Base-by-base conservation (phyloP, 1,140 invertebrate species). In the Stratiolaelaps scimitus region DNA sequence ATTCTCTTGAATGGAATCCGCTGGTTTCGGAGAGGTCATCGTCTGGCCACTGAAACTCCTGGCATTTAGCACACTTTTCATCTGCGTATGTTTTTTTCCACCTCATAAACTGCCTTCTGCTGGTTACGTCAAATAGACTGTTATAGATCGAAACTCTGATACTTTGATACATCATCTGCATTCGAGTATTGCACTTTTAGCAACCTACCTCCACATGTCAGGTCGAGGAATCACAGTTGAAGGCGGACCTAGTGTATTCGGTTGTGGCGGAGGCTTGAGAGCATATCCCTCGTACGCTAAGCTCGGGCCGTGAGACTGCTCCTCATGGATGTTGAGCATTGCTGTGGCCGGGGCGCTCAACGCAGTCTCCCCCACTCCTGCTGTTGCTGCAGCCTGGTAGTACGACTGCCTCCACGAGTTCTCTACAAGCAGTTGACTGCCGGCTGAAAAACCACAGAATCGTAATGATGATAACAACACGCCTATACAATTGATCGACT, bases 241-340 rank as follows among this genome's bases (percentile, higher is more conserved):
- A 1, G 53, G 53, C 23, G 26, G 53, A 17, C 53, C 53, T 15
- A 60, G 26, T 15, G 17, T 26, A 26, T 60, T 26, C 1, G 53
- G 34, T 60, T 40, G 34, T 40, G 34, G 34, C 10, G 34, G 34
- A 40, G 34, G 34, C 34, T 60, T 60, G 53, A 60, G 34, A 34
- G 53, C 53, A 34, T 60, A 60, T 29, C 53, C 34, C 34, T 60
- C 53, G 53, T 60, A 60, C 15, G 34, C 34, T 34, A 60, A 34
- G 26, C 26, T 34, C 23, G 53, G 17, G 6, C 26, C 53, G 34
- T 40, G 34, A 40, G 34, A 40, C 10, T 60, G 53, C 53, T 60
- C 53, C 23, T 26, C 53, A 60, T 60, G 53, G 23, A 60, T 60
- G 23, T 60, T 60, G 53, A 60, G 26, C 53, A 60, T 60, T 2